Evolutionary conservation across 2,113 vertebrate species (phyloP).

Genomic region (Regulus satrapa): DNA sequence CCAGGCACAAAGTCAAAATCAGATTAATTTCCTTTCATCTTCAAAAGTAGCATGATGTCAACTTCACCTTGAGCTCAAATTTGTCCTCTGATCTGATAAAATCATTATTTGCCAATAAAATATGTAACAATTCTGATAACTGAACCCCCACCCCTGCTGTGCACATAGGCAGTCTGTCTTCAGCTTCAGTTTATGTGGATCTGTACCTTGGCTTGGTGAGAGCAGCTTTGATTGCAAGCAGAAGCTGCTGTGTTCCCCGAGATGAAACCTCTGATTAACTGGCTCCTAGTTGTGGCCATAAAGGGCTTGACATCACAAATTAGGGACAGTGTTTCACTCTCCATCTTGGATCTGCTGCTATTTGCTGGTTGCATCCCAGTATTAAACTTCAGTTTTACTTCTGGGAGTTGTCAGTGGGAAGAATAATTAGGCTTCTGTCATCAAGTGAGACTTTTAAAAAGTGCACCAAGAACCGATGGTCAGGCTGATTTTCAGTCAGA

Average conservation of each 20-base stretch:
- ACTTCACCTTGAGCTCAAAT: neutral
- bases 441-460: neutral
- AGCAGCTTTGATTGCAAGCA: neutral
- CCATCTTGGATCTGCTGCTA: neutral
- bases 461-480: neutral
- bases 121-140: neutral
- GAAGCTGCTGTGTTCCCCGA: rapidly evolving
- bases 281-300: neutral
- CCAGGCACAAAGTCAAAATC: neutral
- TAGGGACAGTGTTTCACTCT: neutral
- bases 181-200: neutral
- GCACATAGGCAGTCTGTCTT: neutral
- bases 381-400: neutral
- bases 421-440: constrained; percentile 3
- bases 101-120: constrained; percentile 24
- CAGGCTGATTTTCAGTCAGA: neutral
- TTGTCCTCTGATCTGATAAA: neutral
- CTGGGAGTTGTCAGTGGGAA: neutral
- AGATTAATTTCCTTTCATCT: neutral
- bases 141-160: neutral
- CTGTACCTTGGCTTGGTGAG: neutral
- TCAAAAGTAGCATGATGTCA: neutral
- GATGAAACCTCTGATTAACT: neutral
- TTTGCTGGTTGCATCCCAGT: neutral
- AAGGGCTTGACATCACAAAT: neutral